Base-by-base conservation (phyloP, 2,113 vertebrate genomes). In the Barnardius zonarius region DNA sequence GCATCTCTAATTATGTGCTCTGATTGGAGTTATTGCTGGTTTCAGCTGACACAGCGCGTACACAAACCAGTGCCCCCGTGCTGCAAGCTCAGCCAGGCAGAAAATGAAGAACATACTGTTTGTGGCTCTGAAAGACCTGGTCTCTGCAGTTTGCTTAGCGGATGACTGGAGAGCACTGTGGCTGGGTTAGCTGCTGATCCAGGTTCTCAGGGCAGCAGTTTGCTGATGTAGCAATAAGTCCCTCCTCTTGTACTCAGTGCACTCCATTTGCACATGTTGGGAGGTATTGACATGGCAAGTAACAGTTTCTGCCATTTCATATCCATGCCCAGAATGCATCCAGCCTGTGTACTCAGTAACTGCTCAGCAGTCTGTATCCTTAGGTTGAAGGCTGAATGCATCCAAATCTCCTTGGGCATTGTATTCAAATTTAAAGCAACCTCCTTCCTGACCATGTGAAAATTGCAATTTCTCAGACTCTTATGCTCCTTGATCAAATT, bases 91-190 rank as follows among this genome's bases (percentile, higher is more conserved):
- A 83, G 31, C 80, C 92, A 78, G 55, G 28, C 86, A 90, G 88
- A 92, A 95, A 92, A 92, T 85, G 74, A 76, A 62, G 67, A 88
- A 57, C 41, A 66, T 43, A 39, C 69, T 86, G 57, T 93, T 66
- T 52, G 13, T n/a, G 81, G 25, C 74, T 85, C 39, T 64, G 52
- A 70, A 84, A 84, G 31, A 7, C 64, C 61, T 88, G 86, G 23
- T 63, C 41, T 27, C 28, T n/a, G 51, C n/a, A 13, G 44, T 64
- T 92, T 95, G 43, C 73, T 66, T 41, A 37, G 84, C 1, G 2
- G 27, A 19, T 0, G 0, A 23, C 43, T 12, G 30, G 33, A 92
- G 62, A 49, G 33, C 33, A 44, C 14, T 22, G 39, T 54, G 33
- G 9, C 48, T 79, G 77, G 14, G 22, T 49, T 70, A 83, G 57